Evolutionary conservation across 2,888 invertebrate genomes (phyloP).

Genomic region (Eudemis profundana): DNA sequence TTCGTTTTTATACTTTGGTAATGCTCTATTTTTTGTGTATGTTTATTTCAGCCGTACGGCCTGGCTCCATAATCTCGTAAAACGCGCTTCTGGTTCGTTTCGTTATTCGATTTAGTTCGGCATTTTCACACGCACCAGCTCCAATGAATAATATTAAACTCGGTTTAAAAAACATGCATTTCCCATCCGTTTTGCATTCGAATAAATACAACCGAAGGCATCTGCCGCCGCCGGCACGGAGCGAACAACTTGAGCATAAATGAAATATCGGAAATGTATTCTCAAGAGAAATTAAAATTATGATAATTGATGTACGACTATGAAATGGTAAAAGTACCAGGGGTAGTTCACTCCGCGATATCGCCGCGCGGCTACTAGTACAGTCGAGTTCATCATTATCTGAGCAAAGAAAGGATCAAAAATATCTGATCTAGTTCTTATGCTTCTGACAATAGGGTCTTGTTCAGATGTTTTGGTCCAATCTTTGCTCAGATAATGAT

Average conservation of each 20-base stretch:
- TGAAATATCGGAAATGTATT: background rate
- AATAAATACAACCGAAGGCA: constrained; percentile 5
- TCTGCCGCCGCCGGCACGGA: background rate
- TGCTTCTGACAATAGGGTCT: no score
- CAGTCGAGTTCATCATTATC: no score
- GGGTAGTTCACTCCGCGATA: no score
- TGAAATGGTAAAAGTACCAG: background rate
- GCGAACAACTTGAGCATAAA: background rate
- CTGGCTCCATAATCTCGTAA: background rate
- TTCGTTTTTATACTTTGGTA: no score
- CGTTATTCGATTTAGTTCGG: constrained; percentile 14
- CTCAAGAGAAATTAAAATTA: background rate
- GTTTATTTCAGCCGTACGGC: background rate
- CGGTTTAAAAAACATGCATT: constrained; percentile 22
- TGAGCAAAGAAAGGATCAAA: no score
- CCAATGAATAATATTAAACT: constrained; percentile 26
- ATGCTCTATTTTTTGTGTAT: no score
- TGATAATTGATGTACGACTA: no score
- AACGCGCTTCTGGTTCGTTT: constrained; percentile 10
- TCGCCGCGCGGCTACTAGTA: no score
- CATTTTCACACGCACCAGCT: constrained; percentile 12
- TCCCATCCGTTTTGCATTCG: constrained; percentile 13
- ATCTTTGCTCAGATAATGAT: no score
- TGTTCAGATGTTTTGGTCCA: no score
- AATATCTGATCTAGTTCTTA: no score